Conservation (phyloP, 2,113 vertebrate genomes). For the Oriolus oriolus region DNA sequence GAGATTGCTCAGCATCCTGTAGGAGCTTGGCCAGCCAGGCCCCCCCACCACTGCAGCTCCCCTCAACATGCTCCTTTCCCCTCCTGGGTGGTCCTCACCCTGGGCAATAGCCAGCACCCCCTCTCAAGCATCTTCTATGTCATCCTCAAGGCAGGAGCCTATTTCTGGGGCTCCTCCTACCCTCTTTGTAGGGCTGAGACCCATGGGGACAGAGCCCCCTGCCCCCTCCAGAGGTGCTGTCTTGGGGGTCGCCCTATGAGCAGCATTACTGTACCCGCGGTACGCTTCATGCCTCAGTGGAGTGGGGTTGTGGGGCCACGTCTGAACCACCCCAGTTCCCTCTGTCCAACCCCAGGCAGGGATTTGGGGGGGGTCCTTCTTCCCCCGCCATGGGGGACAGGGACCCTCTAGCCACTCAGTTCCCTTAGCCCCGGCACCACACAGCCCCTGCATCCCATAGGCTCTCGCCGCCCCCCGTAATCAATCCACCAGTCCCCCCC, state of each 20-base stretch:
- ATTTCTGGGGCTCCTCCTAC: neutral
- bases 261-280: neutral
- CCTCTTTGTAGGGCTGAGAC: neutral
- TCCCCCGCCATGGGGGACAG: neutral
- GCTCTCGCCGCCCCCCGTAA: neutral
- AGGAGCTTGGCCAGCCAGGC: neutral
- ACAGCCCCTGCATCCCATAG: neutral
- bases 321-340: neutral
- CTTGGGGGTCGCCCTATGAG: neutral
- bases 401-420: neutral
- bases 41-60: rapidly evolving
- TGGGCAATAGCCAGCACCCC: neutral
- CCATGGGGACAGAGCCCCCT: rapidly evolving
- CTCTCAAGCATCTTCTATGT: neutral
- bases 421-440: neutral
- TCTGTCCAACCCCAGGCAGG: neutral
- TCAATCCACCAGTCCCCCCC: neutral
- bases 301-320: neutral
- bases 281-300: neutral
- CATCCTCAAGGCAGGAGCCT: neutral
- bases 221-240: neutral
- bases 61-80: neutral
- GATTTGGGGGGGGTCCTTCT: neutral
- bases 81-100: neutral
- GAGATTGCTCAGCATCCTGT: neutral